Evolutionary conservation across 2,113 vertebrate species (phyloP).

Genomic region (Phoxinus phoxinus): DNA sequence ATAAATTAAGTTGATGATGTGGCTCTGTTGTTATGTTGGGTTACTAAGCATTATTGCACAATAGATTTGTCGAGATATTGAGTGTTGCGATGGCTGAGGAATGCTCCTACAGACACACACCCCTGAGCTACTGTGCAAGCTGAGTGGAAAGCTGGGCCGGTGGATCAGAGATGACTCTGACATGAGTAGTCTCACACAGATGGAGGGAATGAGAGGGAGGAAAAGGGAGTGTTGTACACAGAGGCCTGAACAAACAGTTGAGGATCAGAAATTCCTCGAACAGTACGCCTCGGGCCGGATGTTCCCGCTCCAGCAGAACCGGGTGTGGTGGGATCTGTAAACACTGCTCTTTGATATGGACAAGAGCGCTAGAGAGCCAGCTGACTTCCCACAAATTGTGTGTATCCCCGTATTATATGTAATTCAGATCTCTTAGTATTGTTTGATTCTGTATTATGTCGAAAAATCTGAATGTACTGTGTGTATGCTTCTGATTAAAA

Average conservation of each 20-base stretch:
- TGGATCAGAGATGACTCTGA: not conserved
- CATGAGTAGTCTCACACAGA: not conserved
- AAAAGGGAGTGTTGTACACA: conserved; percentile 6
- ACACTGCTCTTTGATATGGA: conserved; percentile 41
- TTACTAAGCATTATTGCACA: not conserved
- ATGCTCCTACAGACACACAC: not conserved
- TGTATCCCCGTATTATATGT: not conserved
- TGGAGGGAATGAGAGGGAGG: conserved; percentile 46
- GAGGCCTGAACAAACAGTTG: conserved; percentile 58
- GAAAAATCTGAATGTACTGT: not conserved
- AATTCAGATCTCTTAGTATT: not conserved
- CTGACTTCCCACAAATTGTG: not conserved
- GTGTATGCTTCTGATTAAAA: not conserved
- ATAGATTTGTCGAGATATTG: not conserved
- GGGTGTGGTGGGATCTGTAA: conserved; percentile 36
- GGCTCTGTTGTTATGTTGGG: not conserved
- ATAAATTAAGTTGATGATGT: too few relatives aligned
- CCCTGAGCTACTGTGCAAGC: not conserved
- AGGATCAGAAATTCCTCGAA: conserved; percentile 22
- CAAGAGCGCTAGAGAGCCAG: not conserved
- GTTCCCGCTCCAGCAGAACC: not conserved
- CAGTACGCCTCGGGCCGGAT: not conserved
- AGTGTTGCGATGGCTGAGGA: not conserved
- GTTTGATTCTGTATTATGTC: not conserved
- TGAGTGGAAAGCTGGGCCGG: not conserved